Evolutionary conservation across 2,888 invertebrate species (phyloP), one percentile per base, ranked within the genome.

Genomic region (Drosophila peninsularis): DNA sequence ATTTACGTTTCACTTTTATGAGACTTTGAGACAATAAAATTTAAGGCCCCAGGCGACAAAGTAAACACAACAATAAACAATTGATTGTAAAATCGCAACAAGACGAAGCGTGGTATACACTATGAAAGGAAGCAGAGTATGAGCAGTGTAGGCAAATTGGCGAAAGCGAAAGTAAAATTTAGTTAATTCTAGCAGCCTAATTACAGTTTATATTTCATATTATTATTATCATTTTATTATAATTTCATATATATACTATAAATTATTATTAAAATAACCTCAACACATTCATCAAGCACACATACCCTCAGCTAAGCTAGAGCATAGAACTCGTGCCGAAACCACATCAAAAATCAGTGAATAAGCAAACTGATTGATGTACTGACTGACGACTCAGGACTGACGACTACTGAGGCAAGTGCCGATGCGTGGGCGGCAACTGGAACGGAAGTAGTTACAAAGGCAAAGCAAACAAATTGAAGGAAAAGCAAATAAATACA

Each of bases 31-130:
- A 82, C 70, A 77, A 75, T 82, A 80, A 85, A 88, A 78, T 78
- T 84, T 64, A 79, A 82, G 84, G 78, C 87, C 67, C 41, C 81
- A 85, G 86, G 83, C 86, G 82, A 86, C 84, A 84, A 87, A 82
- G 88, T 90, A 87, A 90, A 89, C 79, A 88, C 85, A 68, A 81
- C 55, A 75, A 83, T 81, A 75, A 81, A 83, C 68, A 55, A 54
- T 70, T 78, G 50, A 53, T 41, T 19, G 17, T 17, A 30, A 41
- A 9, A n/a, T n/a, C 11, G 3, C 17, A 58, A 41, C 39, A 58
- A n/a, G 42, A 30, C 62, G 69, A 58, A 52, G 5, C 10, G 17
- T 10, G 21, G 17, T 34, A 61, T 71, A 57, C 74, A 27, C 67
- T 73, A 32, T 1, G 3, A 30, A 30, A 7, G 1, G 6, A 30